Base-by-base conservation (phyloP, 2,888 invertebrate genomes). In the Silvanus unidentatus region DNA sequence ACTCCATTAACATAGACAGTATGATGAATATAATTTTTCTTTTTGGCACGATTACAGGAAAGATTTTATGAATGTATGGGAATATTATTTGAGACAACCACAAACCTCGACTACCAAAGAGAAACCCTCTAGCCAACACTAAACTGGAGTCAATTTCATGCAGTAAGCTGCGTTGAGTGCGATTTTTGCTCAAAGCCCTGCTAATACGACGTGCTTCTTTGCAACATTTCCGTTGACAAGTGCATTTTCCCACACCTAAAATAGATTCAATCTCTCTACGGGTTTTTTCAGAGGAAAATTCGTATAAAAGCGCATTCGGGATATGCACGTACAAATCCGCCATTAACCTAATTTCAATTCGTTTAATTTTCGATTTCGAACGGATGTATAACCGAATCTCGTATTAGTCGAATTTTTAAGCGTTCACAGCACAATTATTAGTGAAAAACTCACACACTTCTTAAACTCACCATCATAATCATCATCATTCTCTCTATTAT, bases 121-220 rank as follows among this genome's bases (percentile, higher is more conserved):
- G 75, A 72, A 82, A 82, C 64, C 82, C 82, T 66, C 74, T 78
- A 59, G 79, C 77, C 64, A 78, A 62, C 58, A 68, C 70, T 59
- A 79, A 73, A 54, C 76, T 75, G 52, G 73, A 74, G 72, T 82
- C 81, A 67, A 83, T 82, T 73, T 83, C 82, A 69, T 77, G 76
- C 67, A 83, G 76, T 53, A 83, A 73, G 53, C 68, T 52, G 41
- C 58, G 50, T 41, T 49, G 53, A n/a, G 49, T 55, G 44, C 65
- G 59, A 49, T 70, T 70, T 60, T 60, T 69, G 48, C 64, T 64
- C 39, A 72, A 60, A 38, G 55, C 66, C 47, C 64, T 68, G 57
- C 61, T 55, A 47, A 71, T 63, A 51, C 69, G 64, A 45, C 58
- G 60, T 16, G 70, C 69, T 39, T 71, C 66, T 54, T 64, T 69